Base-by-base conservation (phyloP, 2,113 vertebrate species). In the Pluvialis apricaria region DNA sequence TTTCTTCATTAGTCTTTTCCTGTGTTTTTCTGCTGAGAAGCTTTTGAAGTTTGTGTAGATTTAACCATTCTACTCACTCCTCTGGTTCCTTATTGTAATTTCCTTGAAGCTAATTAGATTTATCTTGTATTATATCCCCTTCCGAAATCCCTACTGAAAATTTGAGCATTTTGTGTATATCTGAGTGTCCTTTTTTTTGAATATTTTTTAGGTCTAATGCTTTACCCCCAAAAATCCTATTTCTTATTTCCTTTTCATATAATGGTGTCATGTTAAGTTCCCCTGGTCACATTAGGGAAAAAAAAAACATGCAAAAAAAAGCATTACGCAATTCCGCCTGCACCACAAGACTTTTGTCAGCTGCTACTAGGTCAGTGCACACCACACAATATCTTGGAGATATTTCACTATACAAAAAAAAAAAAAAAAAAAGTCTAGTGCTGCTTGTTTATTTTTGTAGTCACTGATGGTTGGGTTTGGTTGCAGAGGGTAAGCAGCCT, bases 41-140 rank as follows among this genome's bases (percentile, higher is more conserved):
- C 47, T 82, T 96, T 94, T 94, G 83, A 94, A 87, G 34, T 88
- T 36, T 3, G 0, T 52, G 21, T 68, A 72, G 57, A 62, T 86
- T 93, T 84, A 94, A 69, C 19, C 9, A 76, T 61, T 61, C 52
- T 91, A 4, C 40, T 91, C 13, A n/a, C 4, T 92, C 47, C 61
- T 94, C 69, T 94, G 76, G 82, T 91, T 69, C 86, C 19, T 89
- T 60, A 72, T 49, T 87, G 86, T 79, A 10, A 64, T 81, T 92
- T 96, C 44, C 61, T 82, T 94, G 34, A 40, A 87, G 72, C 29
- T 95, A 91, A 93, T 93, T 94, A 86, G 55, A 36, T 92, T 95
- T 88, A 54, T 88, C 69, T 84, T 88, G 24, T 82, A 36, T 71
- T 88, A n/a, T 78, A 75, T 36, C 15, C 81, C 21, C 20, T 94